Evolutionary conservation across 2,113 vertebrate genomes (phyloP), one percentile per base, ranked within the genome.

Genomic region (Haplochromis burtoni): DNA sequence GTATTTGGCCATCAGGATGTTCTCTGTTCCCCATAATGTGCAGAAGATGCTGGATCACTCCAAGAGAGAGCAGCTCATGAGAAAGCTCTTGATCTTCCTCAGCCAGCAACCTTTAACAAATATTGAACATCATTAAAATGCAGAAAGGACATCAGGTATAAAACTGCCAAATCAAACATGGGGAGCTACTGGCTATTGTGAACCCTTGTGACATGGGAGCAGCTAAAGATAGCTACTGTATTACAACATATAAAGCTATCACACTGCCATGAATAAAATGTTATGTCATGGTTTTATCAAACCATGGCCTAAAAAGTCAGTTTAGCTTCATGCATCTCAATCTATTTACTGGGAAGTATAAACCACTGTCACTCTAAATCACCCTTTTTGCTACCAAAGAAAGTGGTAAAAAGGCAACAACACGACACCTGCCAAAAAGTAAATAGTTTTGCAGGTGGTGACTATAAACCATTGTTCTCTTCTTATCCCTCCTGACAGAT

Each of bases 1-100:
- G 96, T 88, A 95, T 95, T 95, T 98, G 98, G 80, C 96, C 92
- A n/a, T 96, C 97, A 7, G 85, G 68, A 31, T 98, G 97, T 7
- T 97, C 96, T 80, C 45, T 91, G 94, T 97, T 98, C 24, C 97
- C 97, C 95, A 97, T 93, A 45, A 96, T 96, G 7, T 86, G 86
- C 85, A 98, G 89, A 81, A 98, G 96, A 83, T 94, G 54, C 10
- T 93, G 97, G 68, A 98, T 94, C 38, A 96, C 97, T 49, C 91
- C 87, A 45, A 97, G 92, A 85, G 94, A 92, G 47, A 98, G 88
- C 89, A 98, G 89, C 55, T 98, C 96, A 66, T 89, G 91, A 3
- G 96, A 97, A 54, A 97, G 35, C 38, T 94, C 92, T 10, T 51
- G 24, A 82, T 94, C 96, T 19, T 89, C 47, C 38, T 95, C 94